Evolutionary conservation across 2,888 invertebrate species (phyloP), one percentile per base, ranked within the genome.

Genomic region (Campoplex nolae): DNA sequence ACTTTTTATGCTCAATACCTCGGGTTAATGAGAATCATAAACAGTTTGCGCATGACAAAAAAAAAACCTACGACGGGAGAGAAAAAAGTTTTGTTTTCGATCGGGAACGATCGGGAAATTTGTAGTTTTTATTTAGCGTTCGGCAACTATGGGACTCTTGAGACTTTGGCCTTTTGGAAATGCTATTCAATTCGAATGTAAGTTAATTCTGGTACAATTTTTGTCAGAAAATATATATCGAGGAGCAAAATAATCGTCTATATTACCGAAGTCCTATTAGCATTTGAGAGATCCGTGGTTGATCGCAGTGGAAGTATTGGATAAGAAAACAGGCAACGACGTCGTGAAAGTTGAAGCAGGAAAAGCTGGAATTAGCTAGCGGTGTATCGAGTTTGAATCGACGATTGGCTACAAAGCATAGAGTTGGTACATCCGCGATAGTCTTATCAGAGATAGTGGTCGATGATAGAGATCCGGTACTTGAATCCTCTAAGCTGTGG

Each of bases 331-430:
- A 32, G 62, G 3, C 62, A 16, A 38, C 56, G 68, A 68, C 68
- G 42, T 48, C 68, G 67, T 70, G 71, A 67, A 70, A 80, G 76
- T 68, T 51, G 68, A 58, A 45, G 67, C 28, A 45, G 32, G 28
- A 32, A 62, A 38, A 51, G 71, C 76, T 73, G n/a, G 75, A 80
- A 86, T 86, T 77, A 83, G 80, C 70, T 67, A 70, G 48, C n/a
- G 67, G 67, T 76, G 83, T 83, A 86, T 83, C 83, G 86, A 83
- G 83, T 42, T 45, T 65, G 62, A 70, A 86, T 79, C 83, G 83
- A 86, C 79, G 70, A 80, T 80, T 75, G 71, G 71, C 79, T 54
- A 38, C n/a, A 65, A 71, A 80, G 51, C 67, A 67, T 32, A 45
- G 70, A 79, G 68, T 45, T 68, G 67, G 77, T 68, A 71, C 35